Conservation (phyloP, 2,888 invertebrate genomes). For the Lepidonotus clava region DNA sequence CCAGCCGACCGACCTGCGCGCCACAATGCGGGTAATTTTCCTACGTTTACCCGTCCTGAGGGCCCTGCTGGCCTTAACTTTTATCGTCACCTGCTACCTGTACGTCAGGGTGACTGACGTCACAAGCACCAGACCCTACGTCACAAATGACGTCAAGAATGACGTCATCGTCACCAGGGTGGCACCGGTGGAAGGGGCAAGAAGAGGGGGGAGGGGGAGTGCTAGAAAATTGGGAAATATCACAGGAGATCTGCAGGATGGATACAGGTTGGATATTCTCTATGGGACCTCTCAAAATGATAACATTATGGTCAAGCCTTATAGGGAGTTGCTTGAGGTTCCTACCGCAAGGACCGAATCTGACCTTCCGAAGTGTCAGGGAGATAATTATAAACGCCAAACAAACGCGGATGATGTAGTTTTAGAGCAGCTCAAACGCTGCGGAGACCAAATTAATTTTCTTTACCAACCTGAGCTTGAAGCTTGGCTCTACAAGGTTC, state of each 20-base stretch:
- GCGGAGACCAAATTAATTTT: neutral
- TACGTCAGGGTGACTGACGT: neutral
- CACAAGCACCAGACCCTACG: neutral
- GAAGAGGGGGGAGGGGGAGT: neutral
- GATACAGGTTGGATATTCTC: neutral
- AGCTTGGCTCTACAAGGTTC: conserved; percentile 8
- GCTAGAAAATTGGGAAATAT: neutral
- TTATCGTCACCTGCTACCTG: conserved; percentile 29
- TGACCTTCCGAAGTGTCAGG: neutral
- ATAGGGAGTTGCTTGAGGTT: neutral
- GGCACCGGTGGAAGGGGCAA: neutral
- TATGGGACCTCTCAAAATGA: neutral
- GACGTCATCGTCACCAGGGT: neutral
- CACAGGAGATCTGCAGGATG: conserved; percentile 3
- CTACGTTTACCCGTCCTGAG: neutral
- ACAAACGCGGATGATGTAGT: neutral
- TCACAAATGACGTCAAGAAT: too few relatives aligned
- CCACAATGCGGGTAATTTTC: neutral
- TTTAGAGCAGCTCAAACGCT: neutral
- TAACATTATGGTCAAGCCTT: neutral
- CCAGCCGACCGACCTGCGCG: neutral
- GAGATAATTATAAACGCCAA: neutral
- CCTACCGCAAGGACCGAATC: neutral
- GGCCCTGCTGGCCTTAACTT: neutral
- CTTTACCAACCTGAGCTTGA: conserved; percentile 11